These are phyloP conservation scores for Sinocyclocheilus anophthalmus DNA, from an alignment of 2,113 vertebrate genomes.

Conservation along the genomic window DNA sequence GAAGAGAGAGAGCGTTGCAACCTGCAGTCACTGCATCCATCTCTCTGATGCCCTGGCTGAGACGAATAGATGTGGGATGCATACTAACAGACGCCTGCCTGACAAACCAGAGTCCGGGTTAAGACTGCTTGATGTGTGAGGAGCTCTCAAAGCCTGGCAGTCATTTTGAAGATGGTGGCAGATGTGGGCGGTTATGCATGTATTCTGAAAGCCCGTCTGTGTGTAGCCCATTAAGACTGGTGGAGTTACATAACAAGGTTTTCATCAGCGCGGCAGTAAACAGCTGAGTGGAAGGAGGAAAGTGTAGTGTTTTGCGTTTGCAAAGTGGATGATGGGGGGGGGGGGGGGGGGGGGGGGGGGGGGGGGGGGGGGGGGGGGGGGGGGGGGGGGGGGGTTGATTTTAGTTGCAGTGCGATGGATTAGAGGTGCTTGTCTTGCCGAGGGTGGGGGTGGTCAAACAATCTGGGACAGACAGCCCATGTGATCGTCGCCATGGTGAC, in stretches of 20 bases:
- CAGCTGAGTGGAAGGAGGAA: slow-evolving; percentile 43
- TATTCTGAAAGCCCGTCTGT: slow-evolving; percentile 37
- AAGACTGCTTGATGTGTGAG: slow-evolving; percentile 12
- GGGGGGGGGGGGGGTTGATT: slow-evolving; percentile 23
- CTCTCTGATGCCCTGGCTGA: slow-evolving; percentile 9
- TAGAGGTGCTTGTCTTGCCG: slow-evolving; percentile 35
- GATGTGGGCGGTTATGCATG: slow-evolving; percentile 37
- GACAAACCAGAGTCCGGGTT: slow-evolving; percentile 6
- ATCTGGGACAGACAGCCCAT: slow-evolving; percentile 66
- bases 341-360: background rate
- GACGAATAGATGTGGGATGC: slow-evolving; percentile 46
- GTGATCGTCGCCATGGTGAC: slow-evolving; percentile 66
- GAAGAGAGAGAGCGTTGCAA: background rate
- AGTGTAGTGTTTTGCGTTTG: background rate
- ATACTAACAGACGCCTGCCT: slow-evolving; percentile 51
- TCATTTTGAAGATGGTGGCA: slow-evolving; percentile 26
- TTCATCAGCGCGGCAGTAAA: slow-evolving; percentile 51
- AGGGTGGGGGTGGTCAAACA: slow-evolving; percentile 53
- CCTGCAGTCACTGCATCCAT: background rate
- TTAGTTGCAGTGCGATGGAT: slow-evolving; percentile 50
- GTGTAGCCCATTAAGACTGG: slow-evolving; percentile 12
- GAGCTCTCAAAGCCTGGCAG: slow-evolving; percentile 5
- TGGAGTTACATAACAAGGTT: slow-evolving; percentile 55
- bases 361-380: background rate
- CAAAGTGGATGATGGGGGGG: slow-evolving; percentile 11